Conservation (phyloP, 2,888 invertebrate genomes). For the Ephialtes manifestator region DNA sequence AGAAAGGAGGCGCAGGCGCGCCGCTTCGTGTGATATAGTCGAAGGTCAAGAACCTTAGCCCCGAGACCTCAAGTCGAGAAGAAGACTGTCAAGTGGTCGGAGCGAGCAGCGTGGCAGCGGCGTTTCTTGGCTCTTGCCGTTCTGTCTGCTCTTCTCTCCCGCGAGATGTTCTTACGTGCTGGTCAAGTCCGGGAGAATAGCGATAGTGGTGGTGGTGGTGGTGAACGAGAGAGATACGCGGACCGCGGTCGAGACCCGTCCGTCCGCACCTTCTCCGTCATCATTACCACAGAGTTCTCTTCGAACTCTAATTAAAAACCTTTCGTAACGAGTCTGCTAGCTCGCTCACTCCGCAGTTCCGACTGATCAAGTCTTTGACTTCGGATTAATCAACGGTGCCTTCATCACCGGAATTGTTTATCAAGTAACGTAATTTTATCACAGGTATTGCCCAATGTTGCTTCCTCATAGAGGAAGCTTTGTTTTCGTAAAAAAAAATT, state of each 20-base stretch:
- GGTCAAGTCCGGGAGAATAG: constrained; percentile 15
- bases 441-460: neutral
- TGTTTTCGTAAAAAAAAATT: too few relatives aligned
- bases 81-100: constrained; percentile 73
- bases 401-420: neutral
- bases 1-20: constrained; percentile 37
- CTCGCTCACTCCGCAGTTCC: constrained; percentile 22
- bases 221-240: constrained; percentile 42
- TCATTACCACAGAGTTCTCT: constrained; percentile 63
- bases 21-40: constrained; percentile 52
- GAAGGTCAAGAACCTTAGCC: constrained; percentile 70
- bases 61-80: constrained; percentile 65
- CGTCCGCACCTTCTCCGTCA: constrained; percentile 71
- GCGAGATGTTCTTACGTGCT: constrained; percentile 32
- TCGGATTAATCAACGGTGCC: constrained; percentile 7
- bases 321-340: constrained; percentile 50
- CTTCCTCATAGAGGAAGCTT: too few relatives aligned
- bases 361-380: neutral
- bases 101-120: constrained; percentile 32
- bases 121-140: neutral
- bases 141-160: constrained; percentile 10
- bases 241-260: constrained; percentile 69
- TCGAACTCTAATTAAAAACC: constrained; percentile 70
- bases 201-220: constrained; percentile 15
- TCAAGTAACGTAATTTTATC: neutral